These are phyloP conservation scores for Clarias pachynema DNA, from an alignment of 2,797 vertebrate genomes.

Conservation along the genomic window DNA sequence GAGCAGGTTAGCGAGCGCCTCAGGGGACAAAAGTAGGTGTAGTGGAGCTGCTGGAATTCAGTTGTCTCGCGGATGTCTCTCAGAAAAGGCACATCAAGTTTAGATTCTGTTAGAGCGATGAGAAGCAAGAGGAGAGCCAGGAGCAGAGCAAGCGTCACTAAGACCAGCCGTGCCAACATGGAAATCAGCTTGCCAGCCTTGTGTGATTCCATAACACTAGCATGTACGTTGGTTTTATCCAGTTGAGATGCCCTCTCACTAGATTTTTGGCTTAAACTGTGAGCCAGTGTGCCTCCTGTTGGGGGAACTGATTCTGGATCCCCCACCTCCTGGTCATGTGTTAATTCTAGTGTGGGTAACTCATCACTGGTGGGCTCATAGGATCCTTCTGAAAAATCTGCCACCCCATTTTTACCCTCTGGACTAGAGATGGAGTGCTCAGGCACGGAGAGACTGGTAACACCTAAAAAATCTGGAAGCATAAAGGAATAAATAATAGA, in stretches of 20 bases:
- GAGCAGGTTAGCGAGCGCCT: constrained; percentile 97
- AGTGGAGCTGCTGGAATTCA: constrained; percentile 98
- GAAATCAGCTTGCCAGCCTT: constrained; percentile 93
- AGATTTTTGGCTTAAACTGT: constrained; percentile 7
- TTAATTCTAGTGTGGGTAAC: constrained; percentile 84
- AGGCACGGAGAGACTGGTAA: constrained; percentile 88
- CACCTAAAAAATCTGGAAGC: constrained; percentile 85
- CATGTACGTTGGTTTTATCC: constrained; percentile 82
- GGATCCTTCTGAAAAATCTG: not conserved
- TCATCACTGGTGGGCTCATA: not conserved
- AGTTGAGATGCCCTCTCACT: constrained; percentile 78
- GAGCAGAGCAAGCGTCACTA: constrained; percentile 92
- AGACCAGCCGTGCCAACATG: constrained; percentile 90
- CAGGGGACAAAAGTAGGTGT: constrained; percentile 98
- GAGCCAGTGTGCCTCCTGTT: constrained; percentile 59
- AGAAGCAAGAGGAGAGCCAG: constrained; percentile 94
- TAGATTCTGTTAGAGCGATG: constrained; percentile 94
- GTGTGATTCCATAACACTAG: constrained; percentile 80
- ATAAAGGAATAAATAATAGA: not conserved
- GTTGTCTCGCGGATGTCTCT: constrained; percentile 96
- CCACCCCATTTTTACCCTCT: not conserved
- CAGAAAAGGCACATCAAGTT: constrained; percentile 96
- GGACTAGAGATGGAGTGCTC: not conserved
- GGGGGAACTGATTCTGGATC: constrained; percentile 70
- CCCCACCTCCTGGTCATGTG: constrained; percentile 83